Percentiles rank a stretch among this genome's conserved stretches.
These are phyloP conservation scores for Uloborus diversus DNA, from an alignment of 1,140 invertebrate species.

Conservation along the genomic window DNA sequence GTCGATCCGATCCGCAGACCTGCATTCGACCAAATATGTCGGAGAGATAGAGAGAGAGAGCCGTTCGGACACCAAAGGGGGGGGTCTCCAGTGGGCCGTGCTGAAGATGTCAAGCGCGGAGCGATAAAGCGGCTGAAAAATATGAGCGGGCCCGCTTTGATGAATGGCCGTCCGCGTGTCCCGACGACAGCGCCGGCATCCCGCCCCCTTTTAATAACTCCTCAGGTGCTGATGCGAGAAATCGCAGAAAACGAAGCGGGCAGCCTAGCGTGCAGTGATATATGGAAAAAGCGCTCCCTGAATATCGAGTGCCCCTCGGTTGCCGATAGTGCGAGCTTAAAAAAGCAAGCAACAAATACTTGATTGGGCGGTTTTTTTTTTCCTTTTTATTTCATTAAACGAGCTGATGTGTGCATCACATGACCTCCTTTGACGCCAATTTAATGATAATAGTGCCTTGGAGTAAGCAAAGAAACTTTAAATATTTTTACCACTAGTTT, in stretches of 20 bases:
- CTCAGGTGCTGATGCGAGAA: slow-evolving; percentile 18
- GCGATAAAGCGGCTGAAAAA: slow-evolving; percentile 21
- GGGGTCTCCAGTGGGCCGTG: not conserved
- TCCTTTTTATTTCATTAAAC: too few species aligned
- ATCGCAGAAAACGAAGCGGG: slow-evolving; percentile 3
- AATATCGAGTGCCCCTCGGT: not conserved
- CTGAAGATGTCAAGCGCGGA: slow-evolving; percentile 21
- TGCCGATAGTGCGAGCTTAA: not conserved
- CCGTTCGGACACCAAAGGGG: not conserved
- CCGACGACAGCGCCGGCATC: not conserved
- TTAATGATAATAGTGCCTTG: too few species aligned
- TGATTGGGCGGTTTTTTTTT: too few species aligned
- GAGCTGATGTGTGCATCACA: too few species aligned
- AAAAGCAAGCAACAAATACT: not conserved
- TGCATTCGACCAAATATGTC: not conserved
- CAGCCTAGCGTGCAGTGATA: slow-evolving; percentile 1
- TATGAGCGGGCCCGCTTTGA: slow-evolving; percentile 6
- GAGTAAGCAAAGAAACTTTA: too few species aligned
- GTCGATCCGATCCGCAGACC: too few species aligned
- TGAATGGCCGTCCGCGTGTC: not conserved
- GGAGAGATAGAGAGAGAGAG: not conserved
- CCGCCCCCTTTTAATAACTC: slow-evolving; percentile 23
- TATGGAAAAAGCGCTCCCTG: not conserved
- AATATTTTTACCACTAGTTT: too few species aligned
- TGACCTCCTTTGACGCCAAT: too few species aligned